A percentile compares a stretch with the other conserved stretches of the same genome.
These are phyloP conservation scores for Siderastrea radians DNA, from an alignment of 92 coral and sea anemone species.

Conservation along the genomic window DNA sequence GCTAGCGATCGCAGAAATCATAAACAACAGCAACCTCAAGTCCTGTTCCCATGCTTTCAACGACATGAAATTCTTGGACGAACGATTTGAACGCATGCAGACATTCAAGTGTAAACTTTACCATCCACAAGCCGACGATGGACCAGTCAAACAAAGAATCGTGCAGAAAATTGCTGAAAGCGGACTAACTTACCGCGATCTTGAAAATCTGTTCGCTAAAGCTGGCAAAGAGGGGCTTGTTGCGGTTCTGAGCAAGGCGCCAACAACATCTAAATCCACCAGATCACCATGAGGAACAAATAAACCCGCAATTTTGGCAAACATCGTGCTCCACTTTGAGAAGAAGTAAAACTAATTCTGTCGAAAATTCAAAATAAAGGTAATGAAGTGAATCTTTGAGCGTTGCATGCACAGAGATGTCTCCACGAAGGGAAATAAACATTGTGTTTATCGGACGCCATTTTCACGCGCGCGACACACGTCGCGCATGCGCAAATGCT, in stretches of 20 bases:
- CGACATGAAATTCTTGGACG: conserved; percentile 53
- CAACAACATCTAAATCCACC: conserved; percentile 5
- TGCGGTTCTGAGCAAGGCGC: background rate
- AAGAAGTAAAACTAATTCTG: background rate
- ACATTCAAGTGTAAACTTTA: conserved; percentile 42
- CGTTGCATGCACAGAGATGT: no score
- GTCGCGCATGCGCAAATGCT: background rate
- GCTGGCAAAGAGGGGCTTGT: conserved; percentile 42
- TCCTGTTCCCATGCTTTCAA: conserved; percentile 32
- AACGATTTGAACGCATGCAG: conserved; percentile 52
- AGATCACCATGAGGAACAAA: conserved; percentile 24
- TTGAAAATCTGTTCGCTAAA: conserved; percentile 20
- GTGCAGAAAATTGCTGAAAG: conserved; percentile 16
- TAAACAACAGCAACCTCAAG: conserved; percentile 34
- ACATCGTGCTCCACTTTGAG: conserved; percentile 31
- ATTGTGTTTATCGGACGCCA: no score
- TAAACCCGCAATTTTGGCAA: conserved; percentile 8
- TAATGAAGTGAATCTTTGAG: no score
- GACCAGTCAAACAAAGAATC: conserved; percentile 27
- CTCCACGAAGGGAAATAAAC: no score
- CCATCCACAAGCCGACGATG: conserved; percentile 13
- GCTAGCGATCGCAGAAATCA: conserved; percentile 42
- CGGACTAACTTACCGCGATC: conserved; percentile 13
- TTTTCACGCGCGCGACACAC: background rate
- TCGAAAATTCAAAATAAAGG: no score